Conservation (phyloP, 2,888 invertebrate genomes). For the Heliconius erato region DNA sequence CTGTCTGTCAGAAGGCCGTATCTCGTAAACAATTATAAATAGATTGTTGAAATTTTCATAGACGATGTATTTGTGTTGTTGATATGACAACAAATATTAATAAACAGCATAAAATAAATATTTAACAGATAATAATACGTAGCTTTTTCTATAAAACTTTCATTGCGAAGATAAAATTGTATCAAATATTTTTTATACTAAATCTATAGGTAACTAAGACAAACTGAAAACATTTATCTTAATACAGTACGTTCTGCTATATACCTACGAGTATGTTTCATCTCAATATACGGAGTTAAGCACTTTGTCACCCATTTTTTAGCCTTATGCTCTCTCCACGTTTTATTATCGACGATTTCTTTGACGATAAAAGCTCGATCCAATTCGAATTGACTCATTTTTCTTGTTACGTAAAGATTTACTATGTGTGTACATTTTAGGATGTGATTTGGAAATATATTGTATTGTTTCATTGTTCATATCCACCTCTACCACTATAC, state of each 20-base stretch:
- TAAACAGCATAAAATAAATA: too few species aligned
- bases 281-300: constrained; percentile 16
- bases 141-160: too few species aligned
- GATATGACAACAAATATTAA: too few species aligned
- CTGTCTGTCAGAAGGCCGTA: too few species aligned
- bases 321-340: constrained; percentile 31
- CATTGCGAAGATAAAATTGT: neutral
- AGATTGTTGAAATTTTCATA: too few species aligned
- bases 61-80: too few species aligned
- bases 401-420: constrained; percentile 28
- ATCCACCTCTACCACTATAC: too few species aligned
- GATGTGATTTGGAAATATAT: neutral
- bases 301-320: constrained; percentile 51
- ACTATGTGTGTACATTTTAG: constrained; percentile 12
- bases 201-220: neutral
- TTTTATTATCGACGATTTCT: constrained; percentile 37
- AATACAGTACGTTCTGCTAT: neutral
- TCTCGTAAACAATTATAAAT: too few species aligned
- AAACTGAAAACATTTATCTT: constrained; percentile 1
- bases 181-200: neutral
- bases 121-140: too few species aligned
- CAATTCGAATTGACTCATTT: constrained; percentile 36
- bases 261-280: neutral
- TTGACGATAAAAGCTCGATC: constrained; percentile 36
- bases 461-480: neutral